Evolutionary conservation across 2,113 vertebrate genomes (phyloP), one percentile per base, ranked within the genome.

Genomic region (Hippocampus zosterae): DNA sequence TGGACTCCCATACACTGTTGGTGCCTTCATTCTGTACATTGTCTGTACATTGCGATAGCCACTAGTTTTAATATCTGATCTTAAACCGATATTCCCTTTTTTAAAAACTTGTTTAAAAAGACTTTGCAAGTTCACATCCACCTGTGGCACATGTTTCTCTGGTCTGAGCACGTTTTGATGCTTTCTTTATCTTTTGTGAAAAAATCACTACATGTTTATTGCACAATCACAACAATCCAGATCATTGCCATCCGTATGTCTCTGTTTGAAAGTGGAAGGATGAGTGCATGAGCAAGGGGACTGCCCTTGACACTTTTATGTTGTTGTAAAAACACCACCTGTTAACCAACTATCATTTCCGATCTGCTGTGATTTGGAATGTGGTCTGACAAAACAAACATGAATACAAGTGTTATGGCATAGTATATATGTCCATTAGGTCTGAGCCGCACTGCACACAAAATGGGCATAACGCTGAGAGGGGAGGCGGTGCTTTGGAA

Each of bases 251-350:
- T 63, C 41, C 23, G 6, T 25, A 21, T 46, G 23, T 18, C n/a
- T 12, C 6, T 44, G 33, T 62, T 12, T 62, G 62, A 65, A 48
- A 46, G 41, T 3, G 7, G n/a, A 23, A 64, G n/a, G 62, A 44
- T 64, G 11, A 64, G n/a, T 25, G 21, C 21, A 9, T 25, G 7
- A 13, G 42, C 11, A 37, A 23, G 37, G 37, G 19, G 61, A 63
- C 37, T 63, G 37, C 13, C 37, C 8, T 63, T 65, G n/a, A 27
- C 42, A 65, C 23, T 27, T 46, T 46, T 65, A 65, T 46, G n/a
- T 3, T 27, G 42, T 44, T 46, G 42, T 65, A 27, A 27, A 65
- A 65, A 48, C 63, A 65, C 41, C 63, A 65, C 13, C 63, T 65
- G 63, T 65, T 46, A 65, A 65, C 41, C 63, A 27, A 16, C 5